phyloP scores from a whole-genome alignment of 2,888 invertebrate genomes.

The Ernsta delagoae region DNA sequence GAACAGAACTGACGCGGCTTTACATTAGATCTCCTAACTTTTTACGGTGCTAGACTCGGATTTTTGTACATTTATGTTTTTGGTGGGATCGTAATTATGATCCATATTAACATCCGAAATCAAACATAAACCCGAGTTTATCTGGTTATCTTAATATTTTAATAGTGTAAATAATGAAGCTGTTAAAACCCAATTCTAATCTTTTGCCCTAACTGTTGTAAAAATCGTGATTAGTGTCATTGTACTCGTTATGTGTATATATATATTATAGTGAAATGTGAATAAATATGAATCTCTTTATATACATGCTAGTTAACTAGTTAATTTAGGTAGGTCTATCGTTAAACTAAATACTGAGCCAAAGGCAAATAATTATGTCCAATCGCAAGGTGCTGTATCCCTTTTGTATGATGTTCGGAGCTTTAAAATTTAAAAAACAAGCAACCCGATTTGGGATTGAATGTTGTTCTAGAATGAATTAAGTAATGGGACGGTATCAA shows the following conservation, averaged over 20 bases:
- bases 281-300: constrained; percentile 65
- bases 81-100: no score
- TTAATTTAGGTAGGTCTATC: constrained; percentile 44
- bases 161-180: constrained; percentile 50
- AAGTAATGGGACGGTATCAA: background rate
- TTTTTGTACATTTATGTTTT: no score
- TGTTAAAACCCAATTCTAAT: constrained; percentile 57
- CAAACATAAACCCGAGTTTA: constrained; percentile 5
- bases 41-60: no score
- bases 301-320: constrained; percentile 38
- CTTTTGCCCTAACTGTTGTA: constrained; percentile 44
- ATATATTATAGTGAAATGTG: constrained; percentile 56
- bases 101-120: background rate
- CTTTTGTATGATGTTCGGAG: constrained; percentile 66
- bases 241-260: constrained; percentile 53
- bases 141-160: constrained; percentile 45
- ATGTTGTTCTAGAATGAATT: constrained; percentile 41
- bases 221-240: constrained; percentile 46
- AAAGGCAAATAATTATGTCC: constrained; percentile 72
- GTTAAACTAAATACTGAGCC: constrained; percentile 66
- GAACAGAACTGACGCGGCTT: no score
- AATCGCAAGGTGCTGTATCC: constrained; percentile 74
- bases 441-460: constrained; percentile 62
- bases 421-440: constrained; percentile 62
- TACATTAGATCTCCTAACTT: no score